Base-by-base conservation (phyloP, 2,888 invertebrate species). In the Sphecodes monilicornis region DNA sequence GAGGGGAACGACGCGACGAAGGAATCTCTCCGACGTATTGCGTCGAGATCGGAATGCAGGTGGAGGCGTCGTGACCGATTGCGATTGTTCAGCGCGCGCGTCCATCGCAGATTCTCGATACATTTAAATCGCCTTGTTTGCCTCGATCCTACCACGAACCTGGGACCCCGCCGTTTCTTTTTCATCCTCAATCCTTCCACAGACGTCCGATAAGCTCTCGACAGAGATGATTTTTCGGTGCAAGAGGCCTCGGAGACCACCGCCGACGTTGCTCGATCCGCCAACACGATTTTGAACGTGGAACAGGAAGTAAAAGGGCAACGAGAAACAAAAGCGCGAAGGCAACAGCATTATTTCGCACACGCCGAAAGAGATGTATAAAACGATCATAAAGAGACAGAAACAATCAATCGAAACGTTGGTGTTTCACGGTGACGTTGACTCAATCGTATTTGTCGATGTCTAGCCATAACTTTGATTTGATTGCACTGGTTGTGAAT, bases 81-180 rank as follows among this genome's bases (percentile, higher is more conserved):
- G 88, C 88, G 86, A 91, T 92, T 90, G 88, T 85, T 86, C 79
- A 88, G 87, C 89, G 87, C 86, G 87, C 89, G 83, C 66, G 39
- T n/a, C 68, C 86, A 85, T 85, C 83, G 74, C 76, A 66, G 78
- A 91, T 90, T 90, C 91, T 89, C 90, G 92, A 92, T 91, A 91
- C 90, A 91, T 91, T 91, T 91, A 90, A 90, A 90, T 90, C 89
- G 85, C 84, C 89, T 90, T 86, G 90, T 90, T 92, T 92, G 84
- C 66, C 74, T 76, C 60, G 54, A 66, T 70, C 83, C 41, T n/a
- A 75, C 70, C 68, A 60, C 76, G 68, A 54, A 16, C 16, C 39
- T 54, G 74, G 46, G 50, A 26, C 46, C 32, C 2, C 54, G 72
- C 16, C 29, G 54, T 76, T 36, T 41, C n/a, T 69, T 18, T 41